Conservation (phyloP, 1,140 invertebrate species). For the Drosophila kikkawai region DNA sequence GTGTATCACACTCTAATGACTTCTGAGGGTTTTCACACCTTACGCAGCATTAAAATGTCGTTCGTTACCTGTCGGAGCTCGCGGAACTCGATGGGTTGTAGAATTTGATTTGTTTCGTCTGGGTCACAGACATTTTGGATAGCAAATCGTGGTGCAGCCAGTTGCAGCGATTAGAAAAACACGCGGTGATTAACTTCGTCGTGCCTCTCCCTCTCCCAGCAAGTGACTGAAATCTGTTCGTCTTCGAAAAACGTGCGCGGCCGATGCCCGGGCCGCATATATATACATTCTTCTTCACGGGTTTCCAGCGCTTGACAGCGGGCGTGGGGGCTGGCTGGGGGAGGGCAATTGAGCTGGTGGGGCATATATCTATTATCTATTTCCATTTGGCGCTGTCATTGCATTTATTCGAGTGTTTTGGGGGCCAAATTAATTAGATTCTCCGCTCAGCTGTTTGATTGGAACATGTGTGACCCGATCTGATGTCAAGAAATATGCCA, state of each 20-base stretch:
- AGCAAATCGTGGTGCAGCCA: constrained; percentile 38
- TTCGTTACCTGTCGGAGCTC: constrained; percentile 91
- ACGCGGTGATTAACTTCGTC: constrained; percentile 71
- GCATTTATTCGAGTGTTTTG: constrained; percentile 34
- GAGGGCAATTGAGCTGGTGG: not conserved
- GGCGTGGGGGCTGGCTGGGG: not conserved
- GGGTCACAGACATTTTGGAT: constrained; percentile 68
- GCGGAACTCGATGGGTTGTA: constrained; percentile 92
- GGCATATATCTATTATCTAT: constrained; percentile 24
- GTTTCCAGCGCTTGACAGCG: not conserved
- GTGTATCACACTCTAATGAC: constrained; percentile 53
- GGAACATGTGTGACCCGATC: not conserved
- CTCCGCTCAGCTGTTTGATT: constrained; percentile 29
- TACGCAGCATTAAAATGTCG: constrained; percentile 38
- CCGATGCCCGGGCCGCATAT: constrained; percentile 8
- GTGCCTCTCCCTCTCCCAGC: constrained; percentile 58
- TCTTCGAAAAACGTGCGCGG: constrained; percentile 46
- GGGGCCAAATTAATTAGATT: constrained; percentile 25
- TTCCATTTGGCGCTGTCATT: constrained; percentile 26
- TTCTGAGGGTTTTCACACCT: constrained; percentile 58
- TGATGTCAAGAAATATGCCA: not conserved
- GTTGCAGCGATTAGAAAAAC: constrained; percentile 64
- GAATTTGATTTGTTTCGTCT: constrained; percentile 83
- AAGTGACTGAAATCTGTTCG: constrained; percentile 47
- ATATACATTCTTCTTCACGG: not conserved